Percentiles rank a stretch among this genome's conserved stretches.
Evolutionary conservation across 2,797 vertebrate species (phyloP).

Genomic region (Pelodytes ibericus): DNA sequence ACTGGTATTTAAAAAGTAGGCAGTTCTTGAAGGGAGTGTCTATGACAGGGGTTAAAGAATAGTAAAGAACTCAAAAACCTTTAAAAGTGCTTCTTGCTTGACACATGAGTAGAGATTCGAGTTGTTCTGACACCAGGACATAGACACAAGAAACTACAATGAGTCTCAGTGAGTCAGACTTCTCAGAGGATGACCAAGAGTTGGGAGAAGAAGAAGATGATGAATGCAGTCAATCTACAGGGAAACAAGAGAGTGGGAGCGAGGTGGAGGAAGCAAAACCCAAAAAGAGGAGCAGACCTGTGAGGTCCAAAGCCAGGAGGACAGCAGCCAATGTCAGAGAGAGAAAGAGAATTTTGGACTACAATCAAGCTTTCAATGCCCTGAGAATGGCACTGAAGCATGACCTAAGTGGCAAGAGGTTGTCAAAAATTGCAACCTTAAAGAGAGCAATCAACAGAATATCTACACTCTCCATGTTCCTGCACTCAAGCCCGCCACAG

Average conservation of each 20-base stretch:
- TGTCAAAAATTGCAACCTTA: conserved; percentile 94
- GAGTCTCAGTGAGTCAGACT: conserved; percentile 69
- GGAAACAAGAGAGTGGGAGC: conserved; percentile 60
- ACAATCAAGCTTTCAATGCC: conserved; percentile 95
- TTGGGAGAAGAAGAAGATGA: accelerated
- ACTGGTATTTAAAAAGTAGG: conserved; percentile 68
- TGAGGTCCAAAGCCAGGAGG: conserved; percentile 85
- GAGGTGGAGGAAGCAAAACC: conserved; percentile 69
- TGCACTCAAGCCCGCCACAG: conserved; percentile 71
- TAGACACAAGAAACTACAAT: conserved; percentile 62
- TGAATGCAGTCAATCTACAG: conserved; percentile 31
- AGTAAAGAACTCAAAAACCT: not conserved
- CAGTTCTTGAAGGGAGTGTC: conserved; percentile 66
- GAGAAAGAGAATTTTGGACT: conserved; percentile 94
- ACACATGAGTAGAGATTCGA: conserved; percentile 60
- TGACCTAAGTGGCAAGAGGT: conserved; percentile 87
- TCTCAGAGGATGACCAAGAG: conserved; percentile 77
- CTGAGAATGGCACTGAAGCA: conserved; percentile 86
- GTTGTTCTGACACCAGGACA: conserved; percentile 56
- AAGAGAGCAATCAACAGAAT: conserved; percentile 88
- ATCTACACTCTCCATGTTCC: conserved; percentile 82
- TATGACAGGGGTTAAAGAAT: conserved; percentile 43
- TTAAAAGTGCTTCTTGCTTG: conserved; percentile 53
- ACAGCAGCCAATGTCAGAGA: conserved; percentile 92
- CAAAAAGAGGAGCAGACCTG: conserved; percentile 80